Conservation (phyloP, 2,888 invertebrate genomes). For the Sarcophaga rosellei region DNA sequence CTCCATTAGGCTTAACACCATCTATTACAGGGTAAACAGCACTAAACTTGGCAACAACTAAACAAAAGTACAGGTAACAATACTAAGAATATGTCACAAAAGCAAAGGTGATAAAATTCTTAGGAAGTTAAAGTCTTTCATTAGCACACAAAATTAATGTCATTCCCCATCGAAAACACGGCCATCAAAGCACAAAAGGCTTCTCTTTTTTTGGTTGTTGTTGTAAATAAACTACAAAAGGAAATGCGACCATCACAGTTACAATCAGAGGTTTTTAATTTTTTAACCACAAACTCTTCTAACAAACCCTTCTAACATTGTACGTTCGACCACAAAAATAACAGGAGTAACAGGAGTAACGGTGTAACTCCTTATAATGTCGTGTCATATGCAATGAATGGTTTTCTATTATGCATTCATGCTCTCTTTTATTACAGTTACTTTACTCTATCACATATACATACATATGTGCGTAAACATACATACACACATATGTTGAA, state of each 20-base stretch:
- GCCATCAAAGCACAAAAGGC: no score
- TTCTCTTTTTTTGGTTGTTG: no score
- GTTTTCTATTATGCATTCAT: conserved; percentile 4
- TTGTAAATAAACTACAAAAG: conserved; percentile 26
- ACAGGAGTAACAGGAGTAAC: not conserved
- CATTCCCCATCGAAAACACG: not conserved
- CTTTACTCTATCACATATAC: not conserved
- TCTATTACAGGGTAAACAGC: no score
- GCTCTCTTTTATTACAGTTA: conserved; percentile 33
- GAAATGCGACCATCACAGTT: conserved; percentile 14
- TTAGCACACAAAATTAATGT: not conserved
- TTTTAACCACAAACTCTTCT: not conserved
- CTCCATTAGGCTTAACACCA: no score
- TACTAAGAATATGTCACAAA: no score
- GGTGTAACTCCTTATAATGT: not conserved
- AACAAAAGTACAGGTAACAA: no score
- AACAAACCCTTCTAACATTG: not conserved
- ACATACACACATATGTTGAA: not conserved
- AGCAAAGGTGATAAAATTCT: not conserved
- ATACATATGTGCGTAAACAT: not conserved
- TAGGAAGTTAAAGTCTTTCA: not conserved
- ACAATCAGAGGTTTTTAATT: not conserved
- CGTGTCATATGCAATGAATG: conserved; percentile 50
- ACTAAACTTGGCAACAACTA: no score
- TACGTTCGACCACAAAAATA: not conserved